Base-by-base conservation (phyloP, 1,140 invertebrate genomes). In the Popillia japonica region DNA sequence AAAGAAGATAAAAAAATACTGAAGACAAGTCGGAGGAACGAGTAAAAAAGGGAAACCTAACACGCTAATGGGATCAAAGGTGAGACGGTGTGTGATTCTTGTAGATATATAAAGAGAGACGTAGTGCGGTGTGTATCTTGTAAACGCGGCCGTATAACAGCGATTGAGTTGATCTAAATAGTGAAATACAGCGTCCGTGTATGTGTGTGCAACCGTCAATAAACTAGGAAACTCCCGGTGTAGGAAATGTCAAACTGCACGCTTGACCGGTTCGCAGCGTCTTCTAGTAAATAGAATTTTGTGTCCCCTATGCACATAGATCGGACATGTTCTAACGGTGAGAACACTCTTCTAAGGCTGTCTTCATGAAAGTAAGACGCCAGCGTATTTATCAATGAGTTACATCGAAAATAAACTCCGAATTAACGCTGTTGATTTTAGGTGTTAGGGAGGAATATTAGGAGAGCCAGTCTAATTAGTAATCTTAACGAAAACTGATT, bases 51-150 rank as follows among this genome's bases (percentile, higher is more conserved):
- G 27, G 27, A 68, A 64, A 68, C 61, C 22, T 68, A 68, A 68
- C 61, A 68, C 61, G 27, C 22, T 68, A 68, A 68, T 68, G 61
- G 61, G 61, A 68, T 68, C 61, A 68, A 68, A 68, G 61, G 61
- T 68, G 61, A 68, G 61, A 27, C 27, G 22, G 61, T 68, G 61
- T 34, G 61, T 34, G 61, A 68, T 22, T 68, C 17, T 68, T 2
- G 61, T 34, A 68, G 61, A 68, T 68, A n/a, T n/a, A n/a, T n/a
- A 68, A 68, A 10, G 61, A 68, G 22, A 14, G 61, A 68, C 27
- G 6, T 0, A 23, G 61, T 22, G n/a, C 61, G 61, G n/a, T 68
- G 48, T 55, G 14, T 55, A 55, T 68, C 61, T 23, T 8, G 20
- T 7, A 34, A 68, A 20, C 27, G 27, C 27, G 27, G 4, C 27